phyloP scores from a whole-genome alignment of 2,888 invertebrate species.

The Sinhomidia bicolor region DNA sequence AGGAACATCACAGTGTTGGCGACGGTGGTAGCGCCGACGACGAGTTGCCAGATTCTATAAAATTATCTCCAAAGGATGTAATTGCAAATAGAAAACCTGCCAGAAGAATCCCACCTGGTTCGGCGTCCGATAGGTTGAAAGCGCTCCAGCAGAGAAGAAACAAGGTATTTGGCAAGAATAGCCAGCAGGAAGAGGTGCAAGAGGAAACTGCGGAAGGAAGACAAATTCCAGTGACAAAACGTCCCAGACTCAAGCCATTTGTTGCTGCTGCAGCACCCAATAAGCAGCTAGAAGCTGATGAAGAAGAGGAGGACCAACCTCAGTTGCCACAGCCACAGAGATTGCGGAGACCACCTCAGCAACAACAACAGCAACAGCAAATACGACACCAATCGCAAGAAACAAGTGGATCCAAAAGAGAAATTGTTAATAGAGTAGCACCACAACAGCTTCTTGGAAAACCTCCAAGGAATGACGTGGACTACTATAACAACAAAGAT shows the following conservation, averaged over 20 bases:
- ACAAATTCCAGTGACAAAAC: conserved; percentile 56
- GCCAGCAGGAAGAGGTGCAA: conserved; percentile 18
- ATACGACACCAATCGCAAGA: conserved; percentile 38
- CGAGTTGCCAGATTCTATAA: conserved; percentile 75
- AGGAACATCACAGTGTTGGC: conserved; percentile 30
- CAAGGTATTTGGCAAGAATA: conserved; percentile 62
- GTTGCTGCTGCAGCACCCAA: not conserved
- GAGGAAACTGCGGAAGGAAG: conserved; percentile 63
- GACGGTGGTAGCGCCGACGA: conserved; percentile 50
- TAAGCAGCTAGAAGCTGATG: not conserved
- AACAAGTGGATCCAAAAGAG: conserved; percentile 45
- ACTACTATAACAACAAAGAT: conserved; percentile 22
- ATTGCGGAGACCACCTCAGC: not conserved
- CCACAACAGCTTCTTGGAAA: not conserved
- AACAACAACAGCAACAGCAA: not conserved
- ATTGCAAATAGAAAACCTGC: conserved; percentile 78
- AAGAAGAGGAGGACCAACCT: not conserved
- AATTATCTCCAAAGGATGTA: conserved; percentile 77
- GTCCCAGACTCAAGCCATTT: conserved; percentile 44
- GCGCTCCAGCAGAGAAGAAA: conserved; percentile 75
- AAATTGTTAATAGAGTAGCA: not conserved
- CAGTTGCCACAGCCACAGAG: conserved; percentile 16
- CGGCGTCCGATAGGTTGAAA: conserved; percentile 77
- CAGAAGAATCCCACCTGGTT: conserved; percentile 78
- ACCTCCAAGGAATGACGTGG: not conserved